Conservation (phyloP, 2,113 vertebrate species). For the Dissostichus mawsoni region DNA sequence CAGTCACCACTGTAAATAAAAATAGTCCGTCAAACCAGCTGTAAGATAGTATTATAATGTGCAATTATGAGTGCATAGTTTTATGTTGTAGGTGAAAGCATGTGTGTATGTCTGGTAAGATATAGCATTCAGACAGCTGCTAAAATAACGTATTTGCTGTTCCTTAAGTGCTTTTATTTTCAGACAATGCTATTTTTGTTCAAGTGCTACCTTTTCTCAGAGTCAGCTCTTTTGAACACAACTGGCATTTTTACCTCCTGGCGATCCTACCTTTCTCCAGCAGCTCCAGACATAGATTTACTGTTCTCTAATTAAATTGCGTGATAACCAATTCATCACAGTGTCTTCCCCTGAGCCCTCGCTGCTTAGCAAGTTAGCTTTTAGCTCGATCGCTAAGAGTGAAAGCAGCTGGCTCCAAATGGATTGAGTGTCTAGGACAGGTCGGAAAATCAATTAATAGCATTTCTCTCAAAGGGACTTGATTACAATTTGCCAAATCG, state of each 20-base stretch:
- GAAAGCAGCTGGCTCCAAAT: conserved; percentile 26
- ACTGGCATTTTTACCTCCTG: neutral
- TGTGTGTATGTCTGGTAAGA: too few relatives aligned
- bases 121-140: too few relatives aligned
- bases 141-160: too few relatives aligned
- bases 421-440: conserved; percentile 51
- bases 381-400: conserved; percentile 45
- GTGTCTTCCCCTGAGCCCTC: conserved; percentile 30
- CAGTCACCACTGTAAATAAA: neutral
- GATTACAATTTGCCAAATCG: conserved; percentile 65
- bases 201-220: neutral
- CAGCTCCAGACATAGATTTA: conserved; percentile 39
- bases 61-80: too few relatives aligned
- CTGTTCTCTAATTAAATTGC: conserved; percentile 39
- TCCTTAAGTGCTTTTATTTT: too few relatives aligned
- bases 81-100: too few relatives aligned
- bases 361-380: conserved; percentile 50
- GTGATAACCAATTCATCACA: conserved; percentile 51
- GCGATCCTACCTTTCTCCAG: conserved; percentile 1
- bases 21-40: neutral
- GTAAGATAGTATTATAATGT: neutral
- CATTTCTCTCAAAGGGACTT: conserved; percentile 54
- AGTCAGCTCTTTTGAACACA: neutral
- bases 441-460: conserved; percentile 69
- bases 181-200: too few relatives aligned